These are phyloP conservation scores for Echinops telfairi DNA, from an alignment of 2,113 vertebrate genomes.

Conservation along the genomic window DNA sequence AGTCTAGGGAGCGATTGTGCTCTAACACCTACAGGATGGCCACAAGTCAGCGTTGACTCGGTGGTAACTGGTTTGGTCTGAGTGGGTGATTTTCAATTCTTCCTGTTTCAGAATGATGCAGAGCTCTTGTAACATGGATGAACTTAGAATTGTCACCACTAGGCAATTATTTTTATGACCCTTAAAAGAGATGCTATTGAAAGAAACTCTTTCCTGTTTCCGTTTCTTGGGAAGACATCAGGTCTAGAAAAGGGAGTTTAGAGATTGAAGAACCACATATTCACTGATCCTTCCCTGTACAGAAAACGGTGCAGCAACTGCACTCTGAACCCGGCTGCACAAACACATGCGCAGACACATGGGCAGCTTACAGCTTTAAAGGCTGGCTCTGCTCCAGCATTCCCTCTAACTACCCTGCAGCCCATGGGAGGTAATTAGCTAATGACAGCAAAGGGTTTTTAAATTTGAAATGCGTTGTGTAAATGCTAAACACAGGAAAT, in stretches of 20 bases:
- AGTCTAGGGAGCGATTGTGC: background rate
- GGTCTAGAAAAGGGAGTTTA: conserved; percentile 18
- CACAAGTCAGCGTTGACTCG: background rate
- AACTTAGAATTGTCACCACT: conserved; percentile 19
- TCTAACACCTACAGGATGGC: background rate
- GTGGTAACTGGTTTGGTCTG: background rate
- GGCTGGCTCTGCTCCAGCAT: conserved; percentile 27
- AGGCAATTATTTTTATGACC: conserved; percentile 44
- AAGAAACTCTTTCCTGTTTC: conserved; percentile 8
- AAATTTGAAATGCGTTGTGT: conserved; percentile 59
- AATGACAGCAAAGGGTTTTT: conserved; percentile 70
- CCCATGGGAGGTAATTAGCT: conserved; percentile 79
- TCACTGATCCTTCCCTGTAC: background rate
- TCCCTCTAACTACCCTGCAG: conserved; percentile 27
- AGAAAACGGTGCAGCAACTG: background rate
- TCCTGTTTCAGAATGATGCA: background rate
- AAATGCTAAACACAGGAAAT: conserved; percentile 71
- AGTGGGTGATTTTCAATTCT: background rate
- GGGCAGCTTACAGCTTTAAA: conserved; percentile 31
- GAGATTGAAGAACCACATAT: background rate
- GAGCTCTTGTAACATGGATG: background rate
- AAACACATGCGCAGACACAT: background rate
- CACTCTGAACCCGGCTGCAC: background rate
- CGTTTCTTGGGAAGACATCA: no score
- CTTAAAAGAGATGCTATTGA: background rate